Percentiles rank a stretch among this genome's conserved stretches.
Evolutionary conservation across 2,113 vertebrate species (phyloP).

Genomic region (Seriola dumerili): DNA sequence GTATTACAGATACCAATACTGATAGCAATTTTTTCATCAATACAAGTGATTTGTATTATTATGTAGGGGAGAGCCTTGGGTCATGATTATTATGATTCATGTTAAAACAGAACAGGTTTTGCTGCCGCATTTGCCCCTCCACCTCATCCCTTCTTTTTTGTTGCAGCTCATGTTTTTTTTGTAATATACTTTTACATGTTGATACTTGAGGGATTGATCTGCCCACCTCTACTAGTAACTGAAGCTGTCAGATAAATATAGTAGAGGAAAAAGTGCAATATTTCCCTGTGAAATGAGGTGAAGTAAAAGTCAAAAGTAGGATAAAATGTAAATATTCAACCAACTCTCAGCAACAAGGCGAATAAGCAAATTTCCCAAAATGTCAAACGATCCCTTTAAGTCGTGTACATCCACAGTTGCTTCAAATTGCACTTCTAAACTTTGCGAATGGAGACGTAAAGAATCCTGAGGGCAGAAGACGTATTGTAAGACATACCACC

Average conservation of each 20-base stretch:
- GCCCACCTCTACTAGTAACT: neutral
- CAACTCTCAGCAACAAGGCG: neutral
- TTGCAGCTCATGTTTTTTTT: no score
- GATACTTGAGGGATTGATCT: neutral
- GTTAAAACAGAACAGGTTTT: no score
- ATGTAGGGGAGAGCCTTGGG: no score
- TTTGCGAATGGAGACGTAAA: neutral
- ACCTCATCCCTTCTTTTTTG: no score
- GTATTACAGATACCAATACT: no score
- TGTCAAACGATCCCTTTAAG: neutral
- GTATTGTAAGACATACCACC: slow-evolving; percentile 93
- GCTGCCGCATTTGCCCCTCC: no score
- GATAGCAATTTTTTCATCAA: no score
- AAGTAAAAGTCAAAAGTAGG: no score
- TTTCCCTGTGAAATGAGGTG: neutral
- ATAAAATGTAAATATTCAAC: no score
- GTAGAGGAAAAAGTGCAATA: neutral
- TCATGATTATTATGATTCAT: no score
- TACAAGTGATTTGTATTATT: no score
- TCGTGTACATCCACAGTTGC: neutral
- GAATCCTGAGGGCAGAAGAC: neutral
- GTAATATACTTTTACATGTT: neutral
- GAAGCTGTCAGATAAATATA: neutral
- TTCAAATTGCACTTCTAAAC: neutral
- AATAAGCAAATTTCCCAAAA: neutral